Evolutionary conservation across 2,113 vertebrate species (phyloP).

Genomic region (Oxygymnocypris stewartii): DNA sequence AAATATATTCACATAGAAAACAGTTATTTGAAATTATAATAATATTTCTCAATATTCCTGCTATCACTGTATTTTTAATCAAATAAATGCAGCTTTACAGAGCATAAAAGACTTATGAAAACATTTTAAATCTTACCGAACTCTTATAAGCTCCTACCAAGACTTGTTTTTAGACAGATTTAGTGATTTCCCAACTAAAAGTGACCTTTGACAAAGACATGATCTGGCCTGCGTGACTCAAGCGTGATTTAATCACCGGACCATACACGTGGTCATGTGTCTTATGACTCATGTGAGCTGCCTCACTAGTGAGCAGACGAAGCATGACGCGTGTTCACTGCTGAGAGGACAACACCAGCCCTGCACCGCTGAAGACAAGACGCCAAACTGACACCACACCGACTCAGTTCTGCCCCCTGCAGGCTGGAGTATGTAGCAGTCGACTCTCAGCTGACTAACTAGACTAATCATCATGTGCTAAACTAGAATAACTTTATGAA

Average conservation of each 20-base stretch:
- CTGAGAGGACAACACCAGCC: neutral
- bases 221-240: neutral
- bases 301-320: conserved; percentile 2
- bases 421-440: neutral
- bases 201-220: neutral
- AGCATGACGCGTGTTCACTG: neutral
- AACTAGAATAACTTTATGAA: neutral
- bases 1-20: neutral
- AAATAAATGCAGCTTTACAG: neutral
- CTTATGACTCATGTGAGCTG: neutral
- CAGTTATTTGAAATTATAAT: neutral
- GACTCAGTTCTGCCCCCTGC: neutral
- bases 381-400: neutral
- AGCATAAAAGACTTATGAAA: neutral
- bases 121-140: neutral
- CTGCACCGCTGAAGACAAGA: neutral
- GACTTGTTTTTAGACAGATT: neutral
- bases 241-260: neutral
- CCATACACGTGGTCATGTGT: neutral
- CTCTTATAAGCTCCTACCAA: neutral
- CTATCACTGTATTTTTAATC: neutral
- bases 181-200: neutral
- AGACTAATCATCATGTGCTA: neutral
- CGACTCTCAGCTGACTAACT: neutral
- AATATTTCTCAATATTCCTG: neutral